A percentile compares a stretch with the other conserved stretches of the same genome.
Evolutionary conservation across 2,113 vertebrate species (phyloP).

Genomic region (Microcebus jonahi): DNA sequence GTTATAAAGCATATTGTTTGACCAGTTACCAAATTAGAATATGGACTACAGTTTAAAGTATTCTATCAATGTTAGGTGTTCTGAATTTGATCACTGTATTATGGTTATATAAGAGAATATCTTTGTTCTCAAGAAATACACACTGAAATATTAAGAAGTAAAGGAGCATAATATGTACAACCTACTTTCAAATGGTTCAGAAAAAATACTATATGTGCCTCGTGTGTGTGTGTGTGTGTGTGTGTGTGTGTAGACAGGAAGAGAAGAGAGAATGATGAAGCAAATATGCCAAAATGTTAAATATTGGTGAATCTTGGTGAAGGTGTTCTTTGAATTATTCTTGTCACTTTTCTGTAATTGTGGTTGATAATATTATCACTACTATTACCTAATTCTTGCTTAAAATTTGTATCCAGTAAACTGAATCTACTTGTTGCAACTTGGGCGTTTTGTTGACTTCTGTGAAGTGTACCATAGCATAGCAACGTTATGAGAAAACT

Average conservation of each 20-base stretch:
- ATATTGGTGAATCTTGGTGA: neutral
- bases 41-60: neutral
- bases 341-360: neutral
- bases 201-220: neutral
- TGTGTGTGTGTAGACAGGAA: neutral
- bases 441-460: neutral
- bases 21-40: conserved; percentile 6
- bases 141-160: neutral
- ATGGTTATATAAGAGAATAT: neutral
- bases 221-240: no score
- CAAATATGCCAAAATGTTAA: neutral
- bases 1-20: neutral
- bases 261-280: neutral
- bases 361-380: neutral
- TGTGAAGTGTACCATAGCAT: neutral
- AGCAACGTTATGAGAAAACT: neutral
- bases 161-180: neutral
- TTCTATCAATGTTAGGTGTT: neutral
- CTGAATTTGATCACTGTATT: neutral
- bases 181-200: neutral
- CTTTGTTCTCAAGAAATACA: neutral
- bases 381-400: neutral
- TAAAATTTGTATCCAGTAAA: neutral
- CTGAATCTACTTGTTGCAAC: neutral
- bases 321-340: neutral